phyloP scores from a whole-genome alignment of 2,888 invertebrate species.

The Yponomeuta evonymella region DNA sequence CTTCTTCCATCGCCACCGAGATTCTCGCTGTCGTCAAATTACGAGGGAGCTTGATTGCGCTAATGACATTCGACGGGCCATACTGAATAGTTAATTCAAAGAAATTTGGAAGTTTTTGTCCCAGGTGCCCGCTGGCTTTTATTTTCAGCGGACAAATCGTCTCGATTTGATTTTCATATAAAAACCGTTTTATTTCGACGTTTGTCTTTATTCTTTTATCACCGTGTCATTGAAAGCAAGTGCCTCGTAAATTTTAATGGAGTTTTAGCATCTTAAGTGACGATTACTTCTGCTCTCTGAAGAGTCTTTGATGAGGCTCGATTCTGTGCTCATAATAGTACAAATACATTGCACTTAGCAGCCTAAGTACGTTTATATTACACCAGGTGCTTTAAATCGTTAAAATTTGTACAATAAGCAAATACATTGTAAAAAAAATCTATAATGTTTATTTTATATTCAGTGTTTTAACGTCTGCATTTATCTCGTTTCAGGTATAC shows the following conservation, averaged over 20 bases:
- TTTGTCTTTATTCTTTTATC: conserved; percentile 35
- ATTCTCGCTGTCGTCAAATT: conserved; percentile 40
- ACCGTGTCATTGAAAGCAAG: conserved; percentile 41
- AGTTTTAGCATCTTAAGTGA: conserved; percentile 1
- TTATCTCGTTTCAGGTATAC: neutral
- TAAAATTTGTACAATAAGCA: too few relatives aligned
- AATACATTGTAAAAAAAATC: too few relatives aligned
- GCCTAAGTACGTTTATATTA: too few relatives aligned
- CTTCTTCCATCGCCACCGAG: conserved; percentile 36
- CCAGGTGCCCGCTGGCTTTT: conserved; percentile 11
- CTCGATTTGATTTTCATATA: conserved; percentile 33
- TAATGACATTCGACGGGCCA: conserved; percentile 6
- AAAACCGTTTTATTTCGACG: conserved; percentile 33
- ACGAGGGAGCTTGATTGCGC: conserved; percentile 26
- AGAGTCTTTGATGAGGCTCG: neutral
- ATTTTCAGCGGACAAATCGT: conserved; percentile 30
- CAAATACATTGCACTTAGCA: too few relatives aligned
- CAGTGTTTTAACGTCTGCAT: neutral
- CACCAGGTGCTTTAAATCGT: too few relatives aligned
- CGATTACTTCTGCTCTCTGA: neutral
- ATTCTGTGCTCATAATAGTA: too few relatives aligned
- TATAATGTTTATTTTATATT: too few relatives aligned
- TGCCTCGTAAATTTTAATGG: conserved; percentile 51
- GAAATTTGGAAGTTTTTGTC: neutral
- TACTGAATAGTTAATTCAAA: neutral